Percentiles rank a stretch among this genome's conserved stretches.
Conservation (phyloP, 2,888 invertebrate genomes). For the Drosophila stalkeri region DNA sequence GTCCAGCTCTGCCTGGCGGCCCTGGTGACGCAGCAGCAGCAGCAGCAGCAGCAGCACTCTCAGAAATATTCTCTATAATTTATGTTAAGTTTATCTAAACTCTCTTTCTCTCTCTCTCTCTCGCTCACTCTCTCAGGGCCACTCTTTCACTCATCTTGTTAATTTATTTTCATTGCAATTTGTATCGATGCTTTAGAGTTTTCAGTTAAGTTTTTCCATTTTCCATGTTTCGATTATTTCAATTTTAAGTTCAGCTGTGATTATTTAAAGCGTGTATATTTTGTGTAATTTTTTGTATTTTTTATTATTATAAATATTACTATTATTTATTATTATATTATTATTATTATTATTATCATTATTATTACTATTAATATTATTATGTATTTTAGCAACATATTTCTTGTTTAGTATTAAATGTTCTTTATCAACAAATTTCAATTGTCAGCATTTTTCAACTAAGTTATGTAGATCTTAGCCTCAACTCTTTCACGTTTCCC, state of each 20-base stretch:
- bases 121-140: not conserved
- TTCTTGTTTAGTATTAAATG: constrained; percentile 27
- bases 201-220: constrained; percentile 60
- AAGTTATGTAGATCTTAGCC: constrained; percentile 70
- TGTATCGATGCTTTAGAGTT: constrained; percentile 20
- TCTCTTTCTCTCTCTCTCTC: not conserved
- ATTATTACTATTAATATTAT: constrained; percentile 38
- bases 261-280: constrained; percentile 67
- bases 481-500: constrained; percentile 59
- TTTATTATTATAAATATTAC: constrained; percentile 6
- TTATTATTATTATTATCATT: constrained; percentile 28
- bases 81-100: constrained; percentile 59
- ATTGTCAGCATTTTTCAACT: constrained; percentile 37
- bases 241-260: constrained; percentile 82
- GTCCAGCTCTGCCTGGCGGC: constrained; percentile 87
- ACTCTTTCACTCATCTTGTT: constrained; percentile 34
- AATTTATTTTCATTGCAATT: constrained; percentile 57
- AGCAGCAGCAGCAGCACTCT: not conserved
- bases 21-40: constrained; percentile 84
- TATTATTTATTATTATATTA: constrained; percentile 40
- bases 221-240: constrained; percentile 38
- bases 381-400: constrained; percentile 59
- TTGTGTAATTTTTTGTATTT: constrained; percentile 63
- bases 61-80: not conserved
- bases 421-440: constrained; percentile 33